Evolutionary conservation across 2,797 vertebrate genomes (phyloP).

Genomic region (Momotus momota): DNA sequence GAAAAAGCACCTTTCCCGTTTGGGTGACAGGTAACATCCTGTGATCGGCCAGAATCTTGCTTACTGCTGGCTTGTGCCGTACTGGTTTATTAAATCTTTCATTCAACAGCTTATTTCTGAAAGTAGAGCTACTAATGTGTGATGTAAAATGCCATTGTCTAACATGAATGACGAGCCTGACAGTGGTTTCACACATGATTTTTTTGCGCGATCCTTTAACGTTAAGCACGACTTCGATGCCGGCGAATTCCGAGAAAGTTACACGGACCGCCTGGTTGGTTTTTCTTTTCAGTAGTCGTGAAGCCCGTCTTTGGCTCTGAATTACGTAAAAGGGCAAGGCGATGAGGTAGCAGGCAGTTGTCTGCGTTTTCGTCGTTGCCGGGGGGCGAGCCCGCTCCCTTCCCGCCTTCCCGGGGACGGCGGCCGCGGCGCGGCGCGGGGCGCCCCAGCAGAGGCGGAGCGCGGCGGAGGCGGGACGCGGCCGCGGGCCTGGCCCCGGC

Average conservation of each 20-base stretch:
- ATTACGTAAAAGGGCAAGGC: background rate
- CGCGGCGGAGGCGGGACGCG: slow-evolving; percentile 25
- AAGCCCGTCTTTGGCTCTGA: background rate
- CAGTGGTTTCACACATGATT: background rate
- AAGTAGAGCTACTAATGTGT: background rate
- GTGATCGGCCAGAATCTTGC: background rate
- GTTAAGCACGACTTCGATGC: background rate
- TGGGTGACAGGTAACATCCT: background rate
- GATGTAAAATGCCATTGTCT: background rate
- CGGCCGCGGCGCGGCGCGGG: background rate
- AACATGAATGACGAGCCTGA: background rate
- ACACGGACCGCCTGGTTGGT: background rate
- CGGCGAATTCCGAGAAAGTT: background rate
- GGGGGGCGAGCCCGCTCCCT: background rate
- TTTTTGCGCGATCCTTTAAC: background rate
- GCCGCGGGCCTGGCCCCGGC: background rate
- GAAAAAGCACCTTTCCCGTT: background rate
- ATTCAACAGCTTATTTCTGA: background rate
- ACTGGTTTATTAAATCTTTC: rapidly evolving
- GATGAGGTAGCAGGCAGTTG: background rate
- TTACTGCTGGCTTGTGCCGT: rapidly evolving
- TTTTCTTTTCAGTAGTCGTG: background rate
- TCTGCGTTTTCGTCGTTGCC: background rate
- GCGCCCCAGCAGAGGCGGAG: slow-evolving; percentile 19
- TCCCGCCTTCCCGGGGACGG: background rate